Evolutionary conservation across 2,797 vertebrate species (phyloP).

Genomic region (Chrysocyon brachyurus): DNA sequence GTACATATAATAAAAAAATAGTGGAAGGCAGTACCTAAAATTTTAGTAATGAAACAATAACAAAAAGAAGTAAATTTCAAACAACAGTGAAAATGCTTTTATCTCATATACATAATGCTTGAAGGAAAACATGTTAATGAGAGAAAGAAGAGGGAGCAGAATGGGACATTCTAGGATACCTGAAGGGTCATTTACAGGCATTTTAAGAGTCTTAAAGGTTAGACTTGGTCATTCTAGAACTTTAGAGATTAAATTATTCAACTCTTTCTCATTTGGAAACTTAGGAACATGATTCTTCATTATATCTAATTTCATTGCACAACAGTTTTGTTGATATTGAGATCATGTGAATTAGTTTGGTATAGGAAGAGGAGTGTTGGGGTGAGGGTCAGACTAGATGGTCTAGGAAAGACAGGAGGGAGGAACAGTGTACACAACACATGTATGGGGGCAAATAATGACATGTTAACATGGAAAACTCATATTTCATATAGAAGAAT

Average conservation of each 20-base stretch:
- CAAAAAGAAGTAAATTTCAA: slow-evolving; percentile 45
- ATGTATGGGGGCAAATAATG: neutral
- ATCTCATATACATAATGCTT: neutral
- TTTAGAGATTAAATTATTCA: slow-evolving; percentile 56
- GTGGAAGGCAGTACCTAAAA: slow-evolving; percentile 17
- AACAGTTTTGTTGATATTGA: neutral
- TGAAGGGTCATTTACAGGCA: neutral
- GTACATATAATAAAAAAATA: neutral
- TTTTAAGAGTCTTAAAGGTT: slow-evolving; percentile 10
- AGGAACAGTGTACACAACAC: neutral
- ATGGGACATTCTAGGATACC: neutral
- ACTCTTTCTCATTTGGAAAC: slow-evolving; percentile 21
- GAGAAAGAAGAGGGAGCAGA: neutral
- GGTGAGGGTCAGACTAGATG: neutral
- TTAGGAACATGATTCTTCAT: neutral
- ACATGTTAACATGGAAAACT: neutral
- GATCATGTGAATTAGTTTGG: neutral
- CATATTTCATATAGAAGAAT: neutral
- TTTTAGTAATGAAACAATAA: slow-evolving; percentile 35
- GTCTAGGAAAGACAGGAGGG: neutral
- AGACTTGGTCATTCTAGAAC: slow-evolving; percentile 13
- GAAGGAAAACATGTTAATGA: neutral
- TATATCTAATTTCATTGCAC: neutral
- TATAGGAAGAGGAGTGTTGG: neutral
- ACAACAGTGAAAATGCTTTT: neutral